Evolutionary conservation across 2,113 vertebrate genomes (phyloP).

Genomic region (Notothenia rossii): DNA sequence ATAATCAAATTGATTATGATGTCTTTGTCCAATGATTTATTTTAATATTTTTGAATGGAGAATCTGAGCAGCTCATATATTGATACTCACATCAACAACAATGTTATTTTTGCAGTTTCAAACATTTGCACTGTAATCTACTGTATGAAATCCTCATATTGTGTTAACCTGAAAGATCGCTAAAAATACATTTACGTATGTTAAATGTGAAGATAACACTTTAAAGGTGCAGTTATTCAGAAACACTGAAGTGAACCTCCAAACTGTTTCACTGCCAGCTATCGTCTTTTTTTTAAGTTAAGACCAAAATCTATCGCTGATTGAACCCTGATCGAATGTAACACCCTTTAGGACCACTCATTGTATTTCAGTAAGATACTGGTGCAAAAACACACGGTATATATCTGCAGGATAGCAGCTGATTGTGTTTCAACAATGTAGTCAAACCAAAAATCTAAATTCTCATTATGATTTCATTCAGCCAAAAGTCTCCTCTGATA

Average conservation of each 20-base stretch:
- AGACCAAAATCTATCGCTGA: background rate
- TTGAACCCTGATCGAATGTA: background rate
- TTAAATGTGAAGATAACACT: background rate
- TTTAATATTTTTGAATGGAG: background rate
- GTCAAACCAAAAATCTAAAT: background rate
- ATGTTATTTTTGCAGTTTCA: background rate
- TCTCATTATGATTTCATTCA: background rate
- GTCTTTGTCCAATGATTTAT: no score
- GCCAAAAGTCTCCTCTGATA: background rate
- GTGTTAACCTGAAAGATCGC: background rate
- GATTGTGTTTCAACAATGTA: background rate
- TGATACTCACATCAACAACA: background rate
- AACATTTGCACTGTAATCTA: background rate
- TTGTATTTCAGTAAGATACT: background rate
- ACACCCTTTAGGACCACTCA: background rate
- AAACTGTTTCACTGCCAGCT: background rate
- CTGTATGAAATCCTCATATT: background rate
- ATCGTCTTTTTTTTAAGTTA: no score
- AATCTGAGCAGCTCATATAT: background rate
- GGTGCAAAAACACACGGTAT: no score
- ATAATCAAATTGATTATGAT: background rate
- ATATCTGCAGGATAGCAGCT: background rate
- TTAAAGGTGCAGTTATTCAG: background rate
- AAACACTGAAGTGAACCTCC: background rate
- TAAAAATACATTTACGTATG: background rate